phyloP scores from a whole-genome alignment of 2,888 invertebrate species.

The Ennomos erosarius region DNA sequence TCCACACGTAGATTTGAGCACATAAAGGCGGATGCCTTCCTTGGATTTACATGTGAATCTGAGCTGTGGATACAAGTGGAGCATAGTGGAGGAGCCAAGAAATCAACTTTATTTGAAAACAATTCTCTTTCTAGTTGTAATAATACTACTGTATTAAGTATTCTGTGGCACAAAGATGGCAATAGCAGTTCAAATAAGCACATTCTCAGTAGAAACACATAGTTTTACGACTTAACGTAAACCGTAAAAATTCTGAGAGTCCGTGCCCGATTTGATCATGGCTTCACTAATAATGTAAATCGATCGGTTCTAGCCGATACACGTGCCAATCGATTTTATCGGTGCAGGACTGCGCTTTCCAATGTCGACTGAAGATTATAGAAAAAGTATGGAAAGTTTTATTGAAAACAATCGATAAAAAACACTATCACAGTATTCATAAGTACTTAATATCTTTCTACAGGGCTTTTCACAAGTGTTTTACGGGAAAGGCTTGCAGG shows the following conservation, averaged over 20 bases:
- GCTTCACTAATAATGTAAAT: slow-evolving; percentile 36
- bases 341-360: slow-evolving; percentile 30
- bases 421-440: too few relatives aligned
- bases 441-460: too few relatives aligned
- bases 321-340: slow-evolving; percentile 25
- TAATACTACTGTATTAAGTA: too few relatives aligned
- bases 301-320: slow-evolving; percentile 31
- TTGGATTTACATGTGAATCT: too few relatives aligned
- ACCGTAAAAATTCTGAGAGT: slow-evolving; percentile 37
- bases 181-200: slow-evolving; percentile 13
- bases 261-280: slow-evolving; percentile 34
- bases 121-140: too few relatives aligned
- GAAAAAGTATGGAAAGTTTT: slow-evolving; percentile 7
- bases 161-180: background rate
- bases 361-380: slow-evolving; percentile 11
- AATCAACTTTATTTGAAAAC: too few relatives aligned
- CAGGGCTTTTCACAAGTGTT: too few relatives aligned
- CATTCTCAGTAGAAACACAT: slow-evolving; percentile 23
- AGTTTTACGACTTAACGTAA: slow-evolving; percentile 34
- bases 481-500: too few relatives aligned
- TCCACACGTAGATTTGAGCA: too few relatives aligned
- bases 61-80: too few relatives aligned
- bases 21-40: too few relatives aligned
- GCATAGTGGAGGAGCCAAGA: too few relatives aligned
- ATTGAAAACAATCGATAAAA: background rate